Percentiles rank a stretch among this genome's conserved stretches.
phyloP scores from a whole-genome alignment of 2,113 vertebrate species.

The Engystomops pustulosus region DNA sequence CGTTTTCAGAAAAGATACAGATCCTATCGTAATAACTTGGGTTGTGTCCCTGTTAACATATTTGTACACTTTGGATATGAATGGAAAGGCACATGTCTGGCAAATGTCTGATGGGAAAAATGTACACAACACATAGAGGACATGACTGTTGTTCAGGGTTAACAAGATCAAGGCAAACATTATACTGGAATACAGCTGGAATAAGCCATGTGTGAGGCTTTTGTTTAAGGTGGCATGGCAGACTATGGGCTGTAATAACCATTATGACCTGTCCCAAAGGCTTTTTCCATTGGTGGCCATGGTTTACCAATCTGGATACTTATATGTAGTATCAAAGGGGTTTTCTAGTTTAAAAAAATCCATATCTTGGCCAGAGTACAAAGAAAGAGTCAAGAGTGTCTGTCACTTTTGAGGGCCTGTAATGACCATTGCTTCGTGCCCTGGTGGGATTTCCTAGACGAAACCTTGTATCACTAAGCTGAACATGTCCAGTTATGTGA shows the following conservation, averaged over 20 bases:
- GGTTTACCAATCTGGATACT: background rate
- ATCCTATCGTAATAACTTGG: background rate
- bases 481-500: too few species aligned
- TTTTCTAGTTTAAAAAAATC: background rate
- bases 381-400: background rate
- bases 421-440: too few species aligned
- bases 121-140: background rate
- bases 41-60: background rate
- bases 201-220: background rate
- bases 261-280: too few species aligned
- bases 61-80: background rate
- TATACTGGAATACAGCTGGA: too few species aligned
- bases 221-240: background rate
- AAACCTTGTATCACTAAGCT: too few species aligned
- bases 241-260: background rate
- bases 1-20: background rate
- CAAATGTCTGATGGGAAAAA: background rate
- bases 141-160: conserved; percentile 3
- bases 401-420: background rate
- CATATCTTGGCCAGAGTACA: background rate
- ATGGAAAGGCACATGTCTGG: background rate
- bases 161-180: background rate
- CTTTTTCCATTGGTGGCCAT: background rate
- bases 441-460: too few species aligned
- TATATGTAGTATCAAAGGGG: background rate